These are phyloP conservation scores for Takifugu flavidus DNA, from an alignment of 2,113 vertebrate species.

Conservation along the genomic window DNA sequence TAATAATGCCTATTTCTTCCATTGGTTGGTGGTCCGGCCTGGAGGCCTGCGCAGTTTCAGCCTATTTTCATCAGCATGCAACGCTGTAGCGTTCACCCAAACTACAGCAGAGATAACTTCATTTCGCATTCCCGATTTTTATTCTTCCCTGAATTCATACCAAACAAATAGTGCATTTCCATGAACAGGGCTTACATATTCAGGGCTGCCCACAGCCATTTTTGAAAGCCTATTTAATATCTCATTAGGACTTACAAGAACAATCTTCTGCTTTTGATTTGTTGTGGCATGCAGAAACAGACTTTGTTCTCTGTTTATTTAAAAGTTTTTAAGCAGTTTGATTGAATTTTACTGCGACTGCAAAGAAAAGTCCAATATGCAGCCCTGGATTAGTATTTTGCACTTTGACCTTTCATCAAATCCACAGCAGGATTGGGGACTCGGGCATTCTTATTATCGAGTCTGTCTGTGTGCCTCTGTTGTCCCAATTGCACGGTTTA, in stretches of 20 bases:
- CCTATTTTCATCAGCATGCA: constrained; percentile 32
- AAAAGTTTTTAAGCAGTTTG: constrained; percentile 22
- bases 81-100: constrained; percentile 6
- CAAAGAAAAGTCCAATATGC: neutral
- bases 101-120: constrained; percentile 17
- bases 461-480: neutral
- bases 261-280: constrained; percentile 25
- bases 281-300: constrained; percentile 23
- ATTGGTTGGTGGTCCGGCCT: no score
- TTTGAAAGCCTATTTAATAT: constrained; percentile 54
- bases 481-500: constrained; percentile 18
- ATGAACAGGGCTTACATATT: constrained; percentile 36
- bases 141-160: constrained; percentile 14
- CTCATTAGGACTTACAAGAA: constrained; percentile 28
- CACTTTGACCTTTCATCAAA: neutral
- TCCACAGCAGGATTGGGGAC: constrained; percentile 3
- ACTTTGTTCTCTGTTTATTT: constrained; percentile 2
- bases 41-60: no score
- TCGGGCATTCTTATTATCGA: neutral
- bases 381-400: neutral
- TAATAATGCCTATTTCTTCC: constrained; percentile 9
- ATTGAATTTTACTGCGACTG: constrained; percentile 11
- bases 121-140: constrained; percentile 44
- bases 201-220: constrained; percentile 43
- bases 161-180: constrained; percentile 46